Percentiles rank a stretch among this genome's conserved stretches.
Evolutionary conservation across 2,888 invertebrate genomes (phyloP).

Genomic region (Chloroclysta siterata): DNA sequence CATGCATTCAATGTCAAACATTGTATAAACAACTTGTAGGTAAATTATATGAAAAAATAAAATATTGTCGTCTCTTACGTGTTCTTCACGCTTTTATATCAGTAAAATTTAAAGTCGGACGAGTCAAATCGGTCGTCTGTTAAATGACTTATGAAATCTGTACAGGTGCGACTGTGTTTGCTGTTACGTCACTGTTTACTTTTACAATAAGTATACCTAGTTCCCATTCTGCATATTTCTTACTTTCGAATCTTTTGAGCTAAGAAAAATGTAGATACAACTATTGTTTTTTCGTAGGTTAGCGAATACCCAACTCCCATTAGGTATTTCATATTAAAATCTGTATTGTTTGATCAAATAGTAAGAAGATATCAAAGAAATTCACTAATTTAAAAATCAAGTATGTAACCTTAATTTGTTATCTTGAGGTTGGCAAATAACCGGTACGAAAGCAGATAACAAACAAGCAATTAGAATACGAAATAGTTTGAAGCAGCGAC

Average conservation of each 20-base stretch:
- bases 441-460: slow-evolving; percentile 64
- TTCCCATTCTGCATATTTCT: slow-evolving; percentile 41
- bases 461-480: slow-evolving; percentile 71
- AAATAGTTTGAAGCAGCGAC: slow-evolving; percentile 62
- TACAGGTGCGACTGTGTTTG: slow-evolving; percentile 69
- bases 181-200: slow-evolving; percentile 63
- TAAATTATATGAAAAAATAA: slow-evolving; percentile 31
- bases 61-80: slow-evolving; percentile 47
- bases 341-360: too few species aligned
- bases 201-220: slow-evolving; percentile 39
- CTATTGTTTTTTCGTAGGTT: too few species aligned
- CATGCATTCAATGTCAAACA: slow-evolving; percentile 34
- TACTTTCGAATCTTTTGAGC: slow-evolving; percentile 26
- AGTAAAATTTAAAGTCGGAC: slow-evolving; percentile 65
- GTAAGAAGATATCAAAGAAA: slow-evolving; percentile 13
- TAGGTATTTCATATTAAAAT: too few species aligned
- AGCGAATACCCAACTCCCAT: too few species aligned
- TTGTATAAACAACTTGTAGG: slow-evolving; percentile 36
- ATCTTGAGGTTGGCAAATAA: slow-evolving; percentile 67
- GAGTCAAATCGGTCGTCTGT: slow-evolving; percentile 72
- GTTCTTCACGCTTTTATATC: slow-evolving; percentile 64
- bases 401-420: slow-evolving; percentile 53
- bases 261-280: too few species aligned
- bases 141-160: slow-evolving; percentile 73
- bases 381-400: slow-evolving; percentile 53